Conservation (phyloP, 2,113 vertebrate genomes). For the Calidris pygmaea region DNA sequence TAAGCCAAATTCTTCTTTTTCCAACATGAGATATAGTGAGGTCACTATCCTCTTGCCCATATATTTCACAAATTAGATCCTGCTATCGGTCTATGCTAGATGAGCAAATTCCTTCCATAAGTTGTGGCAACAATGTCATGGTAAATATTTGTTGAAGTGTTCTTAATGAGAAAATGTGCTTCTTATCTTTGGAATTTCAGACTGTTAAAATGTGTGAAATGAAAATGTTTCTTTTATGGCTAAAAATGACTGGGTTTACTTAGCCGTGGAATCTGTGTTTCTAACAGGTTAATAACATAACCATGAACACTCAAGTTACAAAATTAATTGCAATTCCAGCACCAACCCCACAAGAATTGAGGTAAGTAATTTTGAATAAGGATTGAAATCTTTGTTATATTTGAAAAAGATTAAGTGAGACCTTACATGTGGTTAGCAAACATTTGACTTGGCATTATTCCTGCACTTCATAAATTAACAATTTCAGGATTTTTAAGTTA, state of each 20-base stretch:
- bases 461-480: not conserved
- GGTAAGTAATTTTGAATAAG: conserved; percentile 19
- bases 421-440: not conserved
- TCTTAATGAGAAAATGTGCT: not conserved
- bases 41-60: not conserved
- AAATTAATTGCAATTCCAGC: conserved; percentile 13
- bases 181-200: not conserved
- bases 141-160: not conserved
- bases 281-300: conserved; percentile 44
- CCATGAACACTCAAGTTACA: not conserved
- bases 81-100: not conserved
- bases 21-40: not conserved
- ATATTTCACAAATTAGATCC: not conserved
- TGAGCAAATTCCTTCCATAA: not conserved
- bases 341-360: not conserved
- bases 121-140: not conserved
- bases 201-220: not conserved
- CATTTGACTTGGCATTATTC: not conserved
- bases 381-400: not conserved
- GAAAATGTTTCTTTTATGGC: not conserved
- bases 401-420: not conserved
- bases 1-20: not conserved
- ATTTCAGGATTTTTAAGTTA: not conserved
- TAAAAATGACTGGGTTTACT: not conserved
- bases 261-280: not conserved